phyloP scores from a whole-genome alignment of 2,113 vertebrate genomes.

The Scophthalmus maximus region DNA sequence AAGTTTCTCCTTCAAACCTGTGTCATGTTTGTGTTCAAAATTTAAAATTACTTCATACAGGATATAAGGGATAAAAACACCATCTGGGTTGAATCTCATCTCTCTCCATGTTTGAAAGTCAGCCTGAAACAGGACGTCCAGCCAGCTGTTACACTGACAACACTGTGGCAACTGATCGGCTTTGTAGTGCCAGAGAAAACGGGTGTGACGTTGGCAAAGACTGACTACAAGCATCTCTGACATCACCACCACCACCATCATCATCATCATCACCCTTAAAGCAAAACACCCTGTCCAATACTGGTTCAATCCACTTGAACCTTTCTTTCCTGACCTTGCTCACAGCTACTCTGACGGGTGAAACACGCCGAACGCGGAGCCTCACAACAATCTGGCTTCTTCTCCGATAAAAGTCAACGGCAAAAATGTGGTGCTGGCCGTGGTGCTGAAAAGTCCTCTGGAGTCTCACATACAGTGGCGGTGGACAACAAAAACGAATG shows the following conservation, averaged over 20 bases:
- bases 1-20: slow-evolving; percentile 29
- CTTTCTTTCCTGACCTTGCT: slow-evolving; percentile 30
- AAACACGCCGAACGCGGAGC: slow-evolving; percentile 10
- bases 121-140: slow-evolving; percentile 63
- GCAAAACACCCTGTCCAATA: slow-evolving; percentile 7
- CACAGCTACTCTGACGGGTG: slow-evolving; percentile 9
- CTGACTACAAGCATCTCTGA: neutral
- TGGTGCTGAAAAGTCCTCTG: slow-evolving; percentile 50
- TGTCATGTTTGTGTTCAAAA: slow-evolving; percentile 10
- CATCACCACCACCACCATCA: neutral
- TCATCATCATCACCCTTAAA: slow-evolving; percentile 9
- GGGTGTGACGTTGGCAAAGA: slow-evolving; percentile 21
- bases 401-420: neutral
- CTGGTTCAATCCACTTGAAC: slow-evolving; percentile 42
- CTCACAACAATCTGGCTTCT: neutral
- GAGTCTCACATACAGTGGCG: neutral
- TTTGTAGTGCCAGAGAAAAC: slow-evolving; percentile 21
- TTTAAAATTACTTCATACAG: slow-evolving; percentile 27
- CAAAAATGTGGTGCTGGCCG: slow-evolving; percentile 20
- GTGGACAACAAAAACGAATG: too few relatives aligned
- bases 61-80: slow-evolving; percentile 58
- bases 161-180: slow-evolving; percentile 30
- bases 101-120: slow-evolving; percentile 71
- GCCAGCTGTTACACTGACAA: slow-evolving; percentile 70
- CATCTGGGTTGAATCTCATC: slow-evolving; percentile 67